Evolutionary conservation across 23 tunicate species (phyloP), one percentile per base, ranked within the genome.

Genomic region (Botrylloides violaceus): DNA sequence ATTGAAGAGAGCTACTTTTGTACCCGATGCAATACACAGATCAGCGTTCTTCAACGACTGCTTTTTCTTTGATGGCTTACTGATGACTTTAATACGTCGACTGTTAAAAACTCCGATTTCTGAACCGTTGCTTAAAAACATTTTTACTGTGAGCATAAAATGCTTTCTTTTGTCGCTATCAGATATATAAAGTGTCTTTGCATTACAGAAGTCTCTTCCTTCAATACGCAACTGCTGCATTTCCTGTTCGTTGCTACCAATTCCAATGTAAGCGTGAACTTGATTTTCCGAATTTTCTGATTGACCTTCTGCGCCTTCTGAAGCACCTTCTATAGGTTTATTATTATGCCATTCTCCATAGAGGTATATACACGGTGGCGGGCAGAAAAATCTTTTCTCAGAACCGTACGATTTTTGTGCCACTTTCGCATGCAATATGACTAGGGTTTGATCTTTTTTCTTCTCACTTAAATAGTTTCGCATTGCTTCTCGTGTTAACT

Each of bases 141-240:
- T 80, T 49, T 91, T 91, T 58, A 91, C 92, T 70, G 80, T 50
- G 31, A 91, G 85, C 98, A 84, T 91, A 61, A 91, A 91, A 73
- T 91, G 98, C 47, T 91, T 91, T 49, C 98, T 64, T 73, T 91
- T 91, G 75, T 91, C 98, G 6, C 86, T 84, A 81, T 91, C 98
- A 9, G 92, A 83, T 29, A 91, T 91, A 75, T 83, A 87, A 30
- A 91, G 74, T 1, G 98, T 91, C 64, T 91, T 91, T 3, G 98
- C 98, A 30, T 89, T 84, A 81, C 92, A 83, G 61, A 91, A 91
- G 64, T 84, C 98, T 64, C 84, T 83, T 31, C 85, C 92, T 30
- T 91, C 98, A 50, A 91, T 47, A 57, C 84, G 81, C 18, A 91
- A 92, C 70, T 83, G 98, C 70, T 91, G 98, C 98, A 91, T 83